A percentile compares a stretch with the other conserved stretches of the same genome.
These are phyloP conservation scores for Passer montanus DNA, from an alignment of 2,113 vertebrate species.

Conservation along the genomic window DNA sequence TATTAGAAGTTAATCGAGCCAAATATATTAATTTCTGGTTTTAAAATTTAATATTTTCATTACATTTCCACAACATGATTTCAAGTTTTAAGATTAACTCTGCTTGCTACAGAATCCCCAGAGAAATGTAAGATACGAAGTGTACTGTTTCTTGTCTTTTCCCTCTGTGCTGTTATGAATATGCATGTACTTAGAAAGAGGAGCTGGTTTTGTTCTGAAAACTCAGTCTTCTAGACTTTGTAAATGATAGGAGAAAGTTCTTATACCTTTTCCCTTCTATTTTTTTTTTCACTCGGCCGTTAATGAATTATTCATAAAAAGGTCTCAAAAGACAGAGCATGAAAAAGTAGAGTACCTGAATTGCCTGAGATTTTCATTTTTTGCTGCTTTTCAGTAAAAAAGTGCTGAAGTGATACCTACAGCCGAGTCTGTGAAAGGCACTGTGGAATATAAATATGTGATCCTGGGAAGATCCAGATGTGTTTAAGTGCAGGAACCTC, in stretches of 20 bases:
- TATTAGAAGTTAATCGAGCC: background rate
- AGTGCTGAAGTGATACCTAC: background rate
- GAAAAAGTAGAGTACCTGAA: background rate
- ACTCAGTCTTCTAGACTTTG: background rate
- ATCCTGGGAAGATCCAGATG: background rate
- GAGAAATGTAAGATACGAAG: background rate
- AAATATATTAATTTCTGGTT: background rate
- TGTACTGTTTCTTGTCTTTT: background rate
- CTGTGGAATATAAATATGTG: background rate
- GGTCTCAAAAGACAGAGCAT: background rate
- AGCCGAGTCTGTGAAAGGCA: background rate
- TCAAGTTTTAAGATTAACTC: background rate
- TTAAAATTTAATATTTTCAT: background rate
- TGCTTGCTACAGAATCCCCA: background rate
- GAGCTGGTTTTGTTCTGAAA: background rate
- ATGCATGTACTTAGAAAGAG: background rate
- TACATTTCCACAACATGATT: background rate
- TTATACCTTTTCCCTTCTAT: background rate
- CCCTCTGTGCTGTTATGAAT: background rate
- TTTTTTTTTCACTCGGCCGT: background rate
- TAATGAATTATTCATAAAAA: constrained; percentile 8
- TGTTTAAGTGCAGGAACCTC: background rate
- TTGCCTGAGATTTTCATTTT: background rate
- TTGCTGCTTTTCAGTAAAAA: background rate
- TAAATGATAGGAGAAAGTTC: background rate